Evolutionary conservation across 2,797 vertebrate genomes (phyloP), one percentile per base, ranked within the genome.

Genomic region (Odontamblyopus lacepedii): DNA sequence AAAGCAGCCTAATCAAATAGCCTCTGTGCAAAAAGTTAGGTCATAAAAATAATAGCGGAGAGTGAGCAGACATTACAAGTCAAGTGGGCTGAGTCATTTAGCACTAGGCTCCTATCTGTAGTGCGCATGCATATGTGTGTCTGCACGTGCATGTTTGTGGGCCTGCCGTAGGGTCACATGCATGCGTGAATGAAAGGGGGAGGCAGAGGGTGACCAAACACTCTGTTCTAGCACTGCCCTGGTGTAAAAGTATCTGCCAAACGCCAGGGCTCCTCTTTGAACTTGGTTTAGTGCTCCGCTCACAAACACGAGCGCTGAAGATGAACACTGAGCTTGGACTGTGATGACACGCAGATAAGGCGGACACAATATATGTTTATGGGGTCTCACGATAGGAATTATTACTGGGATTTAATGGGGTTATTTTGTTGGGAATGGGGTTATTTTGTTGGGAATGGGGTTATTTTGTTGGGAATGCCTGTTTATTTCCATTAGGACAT

Each of bases 201-300:
- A 91, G 83, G 81, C 88, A 89, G 87, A 90, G 92, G 93, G 91
- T 88, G 89, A 92, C 89, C 88, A 92, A 94, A 92, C 90, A 90
- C 81, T 70, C 85, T 82, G 82, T 77, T 87, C 87, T 90, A 91
- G 91, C 94, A 88, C 89, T 92, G 92, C 82, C 90, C 85, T 83
- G 78, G 70, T 92, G 95, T 95, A 95, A 96, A 90, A 89, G 89
- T 91, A 94, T 94, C 92, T 91, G 90, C 87, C 87, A 93, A 94
- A 85, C 82, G 92, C 91, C 91, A 87, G 90, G 74, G 74, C 51
- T 82, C 92, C 90, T 90, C 95, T 97, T 97, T 97, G 96, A 97
- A 97, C 95, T 95, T 96, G 94, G 95, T 92, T 94, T 94, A 95
- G 94, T 93, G 89, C 87, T 78, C 74, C 87, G 92, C 90, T 93